phyloP scores from a whole-genome alignment of 2,797 vertebrate genomes.

The Furcifer pardalis region DNA sequence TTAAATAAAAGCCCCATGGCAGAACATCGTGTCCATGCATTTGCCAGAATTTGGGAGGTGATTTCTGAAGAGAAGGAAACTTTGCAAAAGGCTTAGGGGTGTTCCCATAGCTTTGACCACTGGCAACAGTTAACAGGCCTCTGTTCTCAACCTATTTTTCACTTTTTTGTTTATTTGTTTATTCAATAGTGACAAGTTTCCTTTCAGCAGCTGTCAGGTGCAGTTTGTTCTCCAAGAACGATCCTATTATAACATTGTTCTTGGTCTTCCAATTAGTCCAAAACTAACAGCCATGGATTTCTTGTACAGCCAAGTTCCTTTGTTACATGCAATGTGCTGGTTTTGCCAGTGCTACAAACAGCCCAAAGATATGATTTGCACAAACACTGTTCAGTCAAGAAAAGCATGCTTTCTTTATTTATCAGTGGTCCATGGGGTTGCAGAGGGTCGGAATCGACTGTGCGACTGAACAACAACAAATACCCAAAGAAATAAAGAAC shows the following conservation, averaged over 20 bases:
- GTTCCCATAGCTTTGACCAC: neutral
- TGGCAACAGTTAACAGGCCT: neutral
- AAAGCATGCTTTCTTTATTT: conserved; percentile 50
- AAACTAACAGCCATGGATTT: conserved; percentile 24
- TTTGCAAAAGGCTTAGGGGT: neutral
- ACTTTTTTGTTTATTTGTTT: too few species aligned
- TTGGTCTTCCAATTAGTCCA: neutral
- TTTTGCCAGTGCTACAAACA: neutral
- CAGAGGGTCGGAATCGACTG: too few species aligned
- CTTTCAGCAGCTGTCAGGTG: too few species aligned
- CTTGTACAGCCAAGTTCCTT: conserved; percentile 16
- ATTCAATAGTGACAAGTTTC: too few species aligned
- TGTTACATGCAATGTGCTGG: neutral
- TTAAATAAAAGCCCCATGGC: too few species aligned
- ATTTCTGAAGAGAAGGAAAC: neutral
- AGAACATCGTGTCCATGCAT: too few species aligned
- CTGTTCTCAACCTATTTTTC: neutral
- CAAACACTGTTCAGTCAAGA: conserved; percentile 41
- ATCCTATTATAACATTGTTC: too few species aligned
- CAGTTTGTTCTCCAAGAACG: neutral
- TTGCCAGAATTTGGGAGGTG: neutral
- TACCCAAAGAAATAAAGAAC: neutral
- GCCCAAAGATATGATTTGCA: neutral
- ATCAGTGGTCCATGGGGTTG: too few species aligned
- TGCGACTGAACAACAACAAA: too few species aligned